Percentiles rank a stretch among this genome's conserved stretches.
phyloP scores from a whole-genome alignment of 2,888 invertebrate species.

The Nudaria mundana region DNA sequence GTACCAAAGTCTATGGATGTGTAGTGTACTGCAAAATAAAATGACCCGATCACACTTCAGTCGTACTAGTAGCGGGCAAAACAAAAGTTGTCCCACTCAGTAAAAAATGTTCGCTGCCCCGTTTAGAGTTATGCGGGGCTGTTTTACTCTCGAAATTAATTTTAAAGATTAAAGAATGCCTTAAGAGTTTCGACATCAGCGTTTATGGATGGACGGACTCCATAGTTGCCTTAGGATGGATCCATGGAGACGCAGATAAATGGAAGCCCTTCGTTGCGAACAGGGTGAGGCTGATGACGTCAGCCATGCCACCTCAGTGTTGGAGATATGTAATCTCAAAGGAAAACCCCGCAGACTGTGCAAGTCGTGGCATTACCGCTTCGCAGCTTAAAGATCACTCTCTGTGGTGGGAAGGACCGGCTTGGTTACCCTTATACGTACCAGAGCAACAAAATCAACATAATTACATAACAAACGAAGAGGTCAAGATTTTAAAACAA shows the following conservation, averaged over 20 bases:
- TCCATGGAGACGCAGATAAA: neutral
- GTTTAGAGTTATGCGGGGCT: neutral
- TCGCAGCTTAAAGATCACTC: neutral
- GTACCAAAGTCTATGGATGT: neutral
- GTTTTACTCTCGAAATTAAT: too few relatives aligned
- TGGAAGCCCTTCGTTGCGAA: slow-evolving; percentile 5
- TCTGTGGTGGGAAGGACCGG: too few relatives aligned
- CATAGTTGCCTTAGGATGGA: slow-evolving; percentile 5
- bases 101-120: neutral
- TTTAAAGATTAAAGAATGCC: too few relatives aligned
- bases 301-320: neutral
- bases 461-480: too few relatives aligned
- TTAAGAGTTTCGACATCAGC: too few relatives aligned
- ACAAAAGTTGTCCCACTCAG: neutral
- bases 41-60: neutral
- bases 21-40: neutral
- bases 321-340: neutral
- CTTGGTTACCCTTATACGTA: too few relatives aligned
- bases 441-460: too few relatives aligned
- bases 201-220: too few relatives aligned
- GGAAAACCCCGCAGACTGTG: slow-evolving; percentile 2
- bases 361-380: neutral
- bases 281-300: neutral
- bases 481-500: too few relatives aligned
- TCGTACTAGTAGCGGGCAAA: neutral